These are phyloP conservation scores for Drosophila testacea DNA, from an alignment of 2,888 invertebrate species.

Conservation along the genomic window DNA sequence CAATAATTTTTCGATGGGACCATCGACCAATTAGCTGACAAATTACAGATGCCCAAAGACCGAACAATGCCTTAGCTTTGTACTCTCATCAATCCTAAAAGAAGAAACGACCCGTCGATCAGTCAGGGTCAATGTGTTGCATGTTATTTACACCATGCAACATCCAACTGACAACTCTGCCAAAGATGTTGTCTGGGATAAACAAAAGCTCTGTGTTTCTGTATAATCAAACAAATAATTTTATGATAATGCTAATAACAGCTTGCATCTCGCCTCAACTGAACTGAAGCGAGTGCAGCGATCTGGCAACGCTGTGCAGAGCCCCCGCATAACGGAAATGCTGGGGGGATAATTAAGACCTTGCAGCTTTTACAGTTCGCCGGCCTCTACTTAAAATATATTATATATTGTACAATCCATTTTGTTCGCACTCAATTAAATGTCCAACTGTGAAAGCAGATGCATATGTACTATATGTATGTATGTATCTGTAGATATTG, in stretches of 20 bases:
- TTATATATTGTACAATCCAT: constrained; percentile 17
- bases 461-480: constrained; percentile 18
- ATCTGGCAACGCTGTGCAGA: constrained; percentile 26
- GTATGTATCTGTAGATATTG: constrained; percentile 12
- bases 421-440: constrained; percentile 70
- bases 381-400: constrained; percentile 22
- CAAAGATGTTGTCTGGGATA: constrained; percentile 36
- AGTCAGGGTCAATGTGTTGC: constrained; percentile 76
- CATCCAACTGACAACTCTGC: constrained; percentile 17
- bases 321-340: constrained; percentile 40
- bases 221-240: constrained; percentile 50
- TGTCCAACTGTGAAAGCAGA: constrained; percentile 36
- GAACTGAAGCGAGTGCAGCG: constrained; percentile 33
- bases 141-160: constrained; percentile 45
- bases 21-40: constrained; percentile 49
- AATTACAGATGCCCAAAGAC: constrained; percentile 58
- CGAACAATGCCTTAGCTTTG: constrained; percentile 64
- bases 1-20: constrained; percentile 24
- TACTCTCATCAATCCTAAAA: constrained; percentile 29
- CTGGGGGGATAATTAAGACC: constrained; percentile 38
- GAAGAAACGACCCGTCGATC: constrained; percentile 28
- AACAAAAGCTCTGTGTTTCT: constrained; percentile 28
- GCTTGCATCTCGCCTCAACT: constrained; percentile 19
- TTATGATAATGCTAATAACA: constrained; percentile 56
- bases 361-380: constrained; percentile 40